phyloP scores from a whole-genome alignment of 23 tunicate species.

The Ascidia mentula region DNA sequence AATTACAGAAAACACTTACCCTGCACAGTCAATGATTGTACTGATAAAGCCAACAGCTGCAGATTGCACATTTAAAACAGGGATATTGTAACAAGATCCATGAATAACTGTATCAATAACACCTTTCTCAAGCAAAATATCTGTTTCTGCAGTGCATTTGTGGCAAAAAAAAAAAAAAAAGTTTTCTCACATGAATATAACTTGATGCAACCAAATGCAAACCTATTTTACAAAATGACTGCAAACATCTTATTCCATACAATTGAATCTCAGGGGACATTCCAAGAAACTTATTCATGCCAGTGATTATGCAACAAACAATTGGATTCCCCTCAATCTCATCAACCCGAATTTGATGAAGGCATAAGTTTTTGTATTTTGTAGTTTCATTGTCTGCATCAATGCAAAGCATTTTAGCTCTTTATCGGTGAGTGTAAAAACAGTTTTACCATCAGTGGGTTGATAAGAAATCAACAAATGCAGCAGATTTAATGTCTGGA shows the following conservation, averaged over 20 bases:
- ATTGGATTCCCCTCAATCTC: neutral
- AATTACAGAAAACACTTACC: neutral
- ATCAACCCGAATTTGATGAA: neutral
- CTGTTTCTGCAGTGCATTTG: neutral
- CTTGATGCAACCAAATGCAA: neutral
- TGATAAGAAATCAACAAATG: neutral
- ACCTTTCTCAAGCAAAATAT: neutral
- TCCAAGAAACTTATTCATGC: neutral
- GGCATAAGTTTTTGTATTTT: neutral
- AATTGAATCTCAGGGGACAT: neutral
- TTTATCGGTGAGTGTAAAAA: no score
- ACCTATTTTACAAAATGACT: neutral
- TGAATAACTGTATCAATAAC: neutral
- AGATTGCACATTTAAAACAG: neutral
- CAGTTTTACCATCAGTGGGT: neutral
- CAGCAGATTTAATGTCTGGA: neutral
- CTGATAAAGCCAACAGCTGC: neutral
- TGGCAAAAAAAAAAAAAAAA: neutral
- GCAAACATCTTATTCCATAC: neutral
- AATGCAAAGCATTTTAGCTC: no score
- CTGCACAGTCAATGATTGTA: neutral
- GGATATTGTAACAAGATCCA: neutral
- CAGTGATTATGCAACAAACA: neutral
- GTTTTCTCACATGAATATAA: neutral
- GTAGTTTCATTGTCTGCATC: neutral